Conservation (phyloP, 2,888 invertebrate genomes). For the Aricia artaxerxes region DNA sequence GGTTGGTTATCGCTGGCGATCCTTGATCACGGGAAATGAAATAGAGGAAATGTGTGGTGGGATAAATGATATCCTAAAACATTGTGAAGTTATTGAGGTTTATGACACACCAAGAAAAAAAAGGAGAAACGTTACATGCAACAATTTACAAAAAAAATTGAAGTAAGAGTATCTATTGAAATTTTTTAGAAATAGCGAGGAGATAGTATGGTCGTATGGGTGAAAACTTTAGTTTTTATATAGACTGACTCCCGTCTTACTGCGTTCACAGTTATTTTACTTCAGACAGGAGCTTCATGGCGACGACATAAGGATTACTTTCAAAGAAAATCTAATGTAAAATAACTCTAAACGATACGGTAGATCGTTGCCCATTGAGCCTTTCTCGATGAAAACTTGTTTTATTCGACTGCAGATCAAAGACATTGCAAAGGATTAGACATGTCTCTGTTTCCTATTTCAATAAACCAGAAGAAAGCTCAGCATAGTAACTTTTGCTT, state of each 20-base stretch:
- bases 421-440: neutral
- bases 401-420: neutral
- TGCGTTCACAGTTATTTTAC: neutral
- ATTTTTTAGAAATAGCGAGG: neutral
- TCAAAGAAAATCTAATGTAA: neutral
- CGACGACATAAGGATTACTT: neutral
- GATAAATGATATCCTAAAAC: no score
- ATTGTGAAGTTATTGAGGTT: no score
- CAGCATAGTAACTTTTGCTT: no score
- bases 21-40: no score
- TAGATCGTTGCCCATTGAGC: neutral
- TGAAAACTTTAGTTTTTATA: slow-evolving; percentile 9
- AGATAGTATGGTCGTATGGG: neutral
- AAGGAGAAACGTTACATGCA: no score
- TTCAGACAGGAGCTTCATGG: neutral
- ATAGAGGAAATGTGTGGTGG: no score
- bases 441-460: neutral
- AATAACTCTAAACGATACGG: neutral
- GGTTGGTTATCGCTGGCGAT: no score
- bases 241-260: neutral
- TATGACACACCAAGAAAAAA: no score
- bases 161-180: neutral
- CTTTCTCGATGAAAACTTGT: neutral
- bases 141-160: neutral
- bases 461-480: neutral